Evolutionary conservation across 1,140 invertebrate genomes (phyloP), one percentile per base, ranked within the genome.

Genomic region (Zaprionus camerounensis): DNA sequence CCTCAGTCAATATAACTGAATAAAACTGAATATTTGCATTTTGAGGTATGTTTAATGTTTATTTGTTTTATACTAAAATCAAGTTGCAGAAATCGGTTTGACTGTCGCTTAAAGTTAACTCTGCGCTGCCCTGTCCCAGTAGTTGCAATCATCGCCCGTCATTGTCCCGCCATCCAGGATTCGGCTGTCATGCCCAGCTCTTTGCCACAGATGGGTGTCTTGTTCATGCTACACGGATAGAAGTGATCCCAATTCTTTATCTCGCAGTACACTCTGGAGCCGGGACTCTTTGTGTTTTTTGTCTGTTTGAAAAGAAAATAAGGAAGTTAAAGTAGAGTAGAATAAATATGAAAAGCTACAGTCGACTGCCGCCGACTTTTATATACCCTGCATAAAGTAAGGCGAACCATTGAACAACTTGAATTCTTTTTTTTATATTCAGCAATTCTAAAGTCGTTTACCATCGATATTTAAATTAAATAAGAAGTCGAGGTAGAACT

Each of bases 201-300:
- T 26, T 53, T 73, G 70, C 91, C 91, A 57, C 91, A 92, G 1
- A 65, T 73, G 26, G 70, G 74, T 13, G 74, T 63, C 2, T 55
- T 58, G 5, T 78, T 59, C 64, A 74, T 75, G 28, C 72, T 68
- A 62, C 91, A 92, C 49, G 64, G 69, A 73, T 91, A 81, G 46
- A 91, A 92, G 46, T 91, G 91, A 13, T 76, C 78, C 93, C 93
- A 94, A 3, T 91, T 91, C 69, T 90, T 91, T 17, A 94, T 87
- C 79, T 93, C 91, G 5, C 78, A 84, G 65, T 92, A 95, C 2
- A 95, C 91, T 78, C 93, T 83, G 26, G 82, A 71, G 13, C 95
- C 95, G 28, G 95, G 95, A 90, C 94, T 95, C 6, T 66, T 66
- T 1, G 93, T 94, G 4, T 41, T 44, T 31, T 78, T 85, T 0